Base-by-base conservation (phyloP, 2,113 vertebrate genomes). In the rat (Rattus norvegicus) region DNA sequence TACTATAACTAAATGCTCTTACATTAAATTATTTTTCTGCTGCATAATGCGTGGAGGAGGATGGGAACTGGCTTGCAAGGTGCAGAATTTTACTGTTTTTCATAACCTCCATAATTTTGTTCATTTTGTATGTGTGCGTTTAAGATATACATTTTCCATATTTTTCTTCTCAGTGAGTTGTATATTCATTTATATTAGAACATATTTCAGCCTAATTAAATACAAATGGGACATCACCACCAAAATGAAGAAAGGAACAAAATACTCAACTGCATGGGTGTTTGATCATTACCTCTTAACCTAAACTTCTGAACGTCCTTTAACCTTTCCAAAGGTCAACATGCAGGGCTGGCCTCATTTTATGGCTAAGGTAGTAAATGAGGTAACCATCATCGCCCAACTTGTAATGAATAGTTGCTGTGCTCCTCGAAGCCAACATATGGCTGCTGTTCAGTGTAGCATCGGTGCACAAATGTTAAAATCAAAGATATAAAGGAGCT, bases 321-420 rank as follows among this genome's bases (percentile, higher is more conserved):
- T 92, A 92, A 72, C 13, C 47, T 92, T 91, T 94, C 69, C 47
- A 69, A 95, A 88, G 69, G 52, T 36, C 14, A 81, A 4, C 14
- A 24, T 69, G 30, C 33, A 73, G 12, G 30, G 14, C 30, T 93
- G 33, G 43, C 22, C 76, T 91, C 52, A 22, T 89, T 92, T 95
- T 43, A 28, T 76, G 43, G 56, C n/a, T 67, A 14, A 85, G 80
- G 26, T 79, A 47, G 43, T 83, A 81, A 88, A 52, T 90, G 70
- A 80, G 8, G 20, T 65, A 93, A 28, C 69, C 47, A 20, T 81
- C 9, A 47, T 47, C 52, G n/a, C 9, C 79, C 56, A 39, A 65
- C 4, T 67, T 90, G 89, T 61, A 91, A 56, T 75, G 11, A 30
- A 88, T 79, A 17, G 13, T 75, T 88, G 24, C 36, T 43, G 54